Evolutionary conservation across 2,797 vertebrate genomes (phyloP), one percentile per base, ranked within the genome.

Genomic region (Peromyscus eremicus): DNA sequence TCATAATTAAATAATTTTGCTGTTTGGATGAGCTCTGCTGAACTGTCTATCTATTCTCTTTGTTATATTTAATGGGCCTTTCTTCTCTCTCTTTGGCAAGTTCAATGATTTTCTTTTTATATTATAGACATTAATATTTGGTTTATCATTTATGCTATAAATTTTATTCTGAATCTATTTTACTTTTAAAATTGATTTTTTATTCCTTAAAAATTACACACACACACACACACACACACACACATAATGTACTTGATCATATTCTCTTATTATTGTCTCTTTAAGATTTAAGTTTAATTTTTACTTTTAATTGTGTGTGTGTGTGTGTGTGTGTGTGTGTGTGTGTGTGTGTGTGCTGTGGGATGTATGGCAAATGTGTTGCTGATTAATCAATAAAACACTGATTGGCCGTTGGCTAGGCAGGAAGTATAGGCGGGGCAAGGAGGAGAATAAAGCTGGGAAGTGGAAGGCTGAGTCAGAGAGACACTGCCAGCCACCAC

Each of bases 1-100:
- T 43, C 3, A 17, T 71, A 94, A 85, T 77, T 76, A 96, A 90
- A 90, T 71, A 57, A 83, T 90, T 89, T 92, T 94, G n/a, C 66
- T 91, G n/a, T 68, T 94, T 93, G 29, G 16, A 89, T 89, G 66
- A 83, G 6, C 23, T 92, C 16, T 83, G 7, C 85, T 91, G 82
- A n/a, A 52, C 37, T 66, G 8, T 6, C 29, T 85, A 21, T 81
- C 80, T 92, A 49, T 11, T 94, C 29, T 93, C 25, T 94, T 88
- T 27, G 0, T 23, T 27, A 1, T 91, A 43, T 95, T 93, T 96
- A 73, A n/a, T 88, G 12, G 62, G 19, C 23, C 46, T 37, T 37
- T 70, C 11, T 71, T 75, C 14, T 23, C 49, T 82, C 19, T 60
- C 6, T 76, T 23, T 70, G 7, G 57, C 55, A 66, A 14, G 34